phyloP scores from a whole-genome alignment of 1,140 invertebrate species.

The Drosophila willistoni region DNA sequence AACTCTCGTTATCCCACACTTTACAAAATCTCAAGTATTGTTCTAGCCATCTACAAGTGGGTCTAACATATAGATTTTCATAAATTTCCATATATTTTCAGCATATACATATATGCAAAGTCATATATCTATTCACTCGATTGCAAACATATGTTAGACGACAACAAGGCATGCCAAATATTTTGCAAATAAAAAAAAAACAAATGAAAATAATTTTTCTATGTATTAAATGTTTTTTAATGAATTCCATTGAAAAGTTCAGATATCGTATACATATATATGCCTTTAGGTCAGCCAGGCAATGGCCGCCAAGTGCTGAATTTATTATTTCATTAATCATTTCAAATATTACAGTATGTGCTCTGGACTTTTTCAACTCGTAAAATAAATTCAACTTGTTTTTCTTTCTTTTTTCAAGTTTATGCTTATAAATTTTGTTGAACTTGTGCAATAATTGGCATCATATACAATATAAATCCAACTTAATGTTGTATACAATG shows the following conservation, averaged over 20 bases:
- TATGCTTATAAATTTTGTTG: conserved; percentile 38
- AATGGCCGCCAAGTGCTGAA: conserved; percentile 57
- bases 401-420: conserved; percentile 41
- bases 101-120: conserved; percentile 23
- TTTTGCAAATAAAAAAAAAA: conserved; percentile 44
- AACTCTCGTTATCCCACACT: conserved; percentile 17
- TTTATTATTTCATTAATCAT: conserved; percentile 66
- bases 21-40: conserved; percentile 38
- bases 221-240: conserved; percentile 33
- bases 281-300: conserved; percentile 38
- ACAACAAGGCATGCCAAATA: conserved; percentile 60
- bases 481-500: conserved; percentile 31
- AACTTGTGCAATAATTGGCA: conserved; percentile 74
- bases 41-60: conserved; percentile 15
- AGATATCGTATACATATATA: conserved; percentile 1
- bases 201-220: conserved; percentile 48
- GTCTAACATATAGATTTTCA: not conserved
- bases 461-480: conserved; percentile 54
- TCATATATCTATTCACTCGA: conserved; percentile 39
- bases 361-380: conserved; percentile 17
- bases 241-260: conserved; percentile 46
- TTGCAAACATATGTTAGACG: conserved; percentile 62
- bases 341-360: conserved; percentile 27
- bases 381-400: conserved; percentile 13
- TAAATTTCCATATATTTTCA: not conserved